Evolutionary conservation across 2,888 invertebrate genomes (phyloP), one percentile per base, ranked within the genome.

Genomic region (Scaptomyza reducta): DNA sequence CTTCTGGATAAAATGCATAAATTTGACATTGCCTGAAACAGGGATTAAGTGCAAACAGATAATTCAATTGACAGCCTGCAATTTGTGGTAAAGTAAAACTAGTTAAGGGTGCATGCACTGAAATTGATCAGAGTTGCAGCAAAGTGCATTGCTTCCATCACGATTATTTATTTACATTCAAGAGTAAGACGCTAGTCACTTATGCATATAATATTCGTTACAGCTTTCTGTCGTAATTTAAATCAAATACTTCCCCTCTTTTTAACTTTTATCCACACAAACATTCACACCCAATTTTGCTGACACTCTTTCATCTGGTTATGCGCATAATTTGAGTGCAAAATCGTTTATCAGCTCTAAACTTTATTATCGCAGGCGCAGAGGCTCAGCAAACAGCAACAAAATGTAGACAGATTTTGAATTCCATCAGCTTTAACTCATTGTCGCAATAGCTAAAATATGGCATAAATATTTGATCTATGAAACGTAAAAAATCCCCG

Each of bases 311-410:
- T 69, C 63, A 60, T 53, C 47, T 62, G 18, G 50, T 67, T 79
- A 76, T 79, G 77, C 77, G 74, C 87, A 83, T 90, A 89, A 90
- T 89, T 90, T 89, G 87, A 88, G 89, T 89, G 83, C 74, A 69
- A 80, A 89, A 87, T 78, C 89, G 89, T 90, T 90, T 90, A 89
- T 89, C 89, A 79, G 72, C 78, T 62, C 60, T 79, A 83, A 87
- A 81, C 86, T 86, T 89, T 86, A 82, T 88, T 89, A 87, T 88
- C 77, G 57, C 85, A 88, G 73, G 47, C 70, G 25, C 45, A 59
- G 51, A 55, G 68, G 59, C 66, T 73, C 60, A 46, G 63, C 51
- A 51, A 53, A 53, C 53, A 58, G 53, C 13, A 35, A 16, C 44
- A 16, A 55, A 27, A 40, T 14, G 33, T 41, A 18, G 46, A 40